Evolutionary conservation across 1,140 invertebrate genomes (phyloP), one percentile per base, ranked within the genome.

Genomic region (Drosophila obscura): DNA sequence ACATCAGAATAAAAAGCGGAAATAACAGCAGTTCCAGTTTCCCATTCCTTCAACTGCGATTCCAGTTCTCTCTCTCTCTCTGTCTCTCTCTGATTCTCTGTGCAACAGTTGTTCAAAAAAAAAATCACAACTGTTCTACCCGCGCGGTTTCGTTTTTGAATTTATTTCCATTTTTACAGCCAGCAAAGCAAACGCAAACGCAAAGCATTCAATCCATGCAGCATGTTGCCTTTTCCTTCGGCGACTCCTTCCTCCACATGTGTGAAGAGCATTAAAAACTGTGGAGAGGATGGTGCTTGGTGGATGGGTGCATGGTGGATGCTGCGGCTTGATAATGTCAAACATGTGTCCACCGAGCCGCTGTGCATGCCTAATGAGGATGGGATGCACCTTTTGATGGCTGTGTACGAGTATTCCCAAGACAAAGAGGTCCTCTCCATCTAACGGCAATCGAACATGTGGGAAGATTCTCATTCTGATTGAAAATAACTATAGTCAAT

Each of bases 321-420:
- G 66, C 77, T 85, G 81, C 52, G 81, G 81, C 60, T 73, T 77
- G 77, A 85, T 85, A 84, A 84, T 84, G 80, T 84, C 81, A 84
- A 84, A 84, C 80, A 84, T 84, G 80, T 84, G 80, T 85, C 81
- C 60, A 53, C 71, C 63, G 68, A 58, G 61, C 39, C 26, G 52
- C 45, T 44, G 48, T 28, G 61, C 75, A 75, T 67, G 65, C 55
- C 45, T 80, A 75, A 83, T 74, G 77, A 61, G 62, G 31, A 57
- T 15, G 31, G 44, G 69, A 19, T 73, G 43, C 44, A 43, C 35
- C 19, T 56, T 24, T 44, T 61, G 35, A 45, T 16, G 63, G 48
- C 53, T 55, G 55, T 31, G 62, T 81, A 76, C 66, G 73, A 4
- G 22, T 24, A 24, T 24, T 24, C 22, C 22, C 22, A 24, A 24